Conservation (phyloP, 2,888 invertebrate species). For the Hirtodrosophila confusa region DNA sequence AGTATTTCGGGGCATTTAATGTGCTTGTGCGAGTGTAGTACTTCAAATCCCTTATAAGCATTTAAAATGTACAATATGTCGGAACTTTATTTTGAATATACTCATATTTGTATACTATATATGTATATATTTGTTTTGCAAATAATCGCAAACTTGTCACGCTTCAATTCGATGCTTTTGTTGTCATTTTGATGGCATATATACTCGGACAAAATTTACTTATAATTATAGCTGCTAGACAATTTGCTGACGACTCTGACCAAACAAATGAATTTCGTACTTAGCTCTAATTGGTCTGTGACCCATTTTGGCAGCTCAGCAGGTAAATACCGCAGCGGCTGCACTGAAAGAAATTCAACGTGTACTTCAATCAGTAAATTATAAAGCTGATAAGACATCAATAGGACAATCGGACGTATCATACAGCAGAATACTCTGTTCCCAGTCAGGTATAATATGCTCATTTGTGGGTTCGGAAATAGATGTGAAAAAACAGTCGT, state of each 20-base stretch:
- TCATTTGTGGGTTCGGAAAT: too few relatives aligned
- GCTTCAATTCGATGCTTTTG: slow-evolving; percentile 62
- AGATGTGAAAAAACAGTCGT: too few relatives aligned
- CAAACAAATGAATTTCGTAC: slow-evolving; percentile 30
- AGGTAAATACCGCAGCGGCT: neutral
- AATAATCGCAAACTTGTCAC: slow-evolving; percentile 50
- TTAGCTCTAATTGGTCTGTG: slow-evolving; percentile 21
- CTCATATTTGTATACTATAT: neutral
- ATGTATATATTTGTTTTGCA: neutral
- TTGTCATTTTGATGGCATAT: slow-evolving; percentile 33
- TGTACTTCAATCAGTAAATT: too few relatives aligned
- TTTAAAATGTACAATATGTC: too few relatives aligned
- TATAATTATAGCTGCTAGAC: slow-evolving; percentile 35
- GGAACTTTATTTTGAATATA: neutral
- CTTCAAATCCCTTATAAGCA: too few relatives aligned
- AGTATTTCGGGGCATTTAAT: neutral
- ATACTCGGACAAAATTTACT: neutral
- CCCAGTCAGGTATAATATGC: too few relatives aligned
- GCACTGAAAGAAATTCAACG: too few relatives aligned
- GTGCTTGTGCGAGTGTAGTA: too few relatives aligned
- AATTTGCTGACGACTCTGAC: neutral
- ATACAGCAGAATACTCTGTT: too few relatives aligned
- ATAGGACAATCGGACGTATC: too few relatives aligned
- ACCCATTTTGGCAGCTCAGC: slow-evolving; percentile 24
- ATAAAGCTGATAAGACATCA: too few relatives aligned